Evolutionary conservation across 2,113 vertebrate species (phyloP).

Genomic region (Neomonachus schauinslandi): DNA sequence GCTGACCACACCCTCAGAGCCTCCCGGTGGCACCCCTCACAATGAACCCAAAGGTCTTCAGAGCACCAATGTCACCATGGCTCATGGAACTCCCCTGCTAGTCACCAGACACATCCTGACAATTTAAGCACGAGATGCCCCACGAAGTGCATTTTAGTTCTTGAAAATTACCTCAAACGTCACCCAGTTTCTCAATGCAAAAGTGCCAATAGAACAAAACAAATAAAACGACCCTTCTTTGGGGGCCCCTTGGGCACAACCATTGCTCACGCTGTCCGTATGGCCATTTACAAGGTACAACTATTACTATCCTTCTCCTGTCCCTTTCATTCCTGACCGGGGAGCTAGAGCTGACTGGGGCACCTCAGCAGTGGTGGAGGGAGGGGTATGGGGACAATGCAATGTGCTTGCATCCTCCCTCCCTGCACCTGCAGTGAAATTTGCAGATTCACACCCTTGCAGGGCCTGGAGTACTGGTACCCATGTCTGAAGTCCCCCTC

Average conservation of each 20-base stretch:
- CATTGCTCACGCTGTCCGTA: neutral
- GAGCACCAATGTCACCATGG: neutral
- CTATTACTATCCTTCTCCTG: accelerated
- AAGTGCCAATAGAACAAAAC: neutral
- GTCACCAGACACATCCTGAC: neutral
- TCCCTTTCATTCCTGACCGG: accelerated
- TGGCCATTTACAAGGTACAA: neutral
- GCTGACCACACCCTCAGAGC: neutral
- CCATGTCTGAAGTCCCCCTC: neutral
- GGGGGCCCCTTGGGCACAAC: neutral
- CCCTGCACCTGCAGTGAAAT: neutral
- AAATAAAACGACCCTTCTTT: neutral
- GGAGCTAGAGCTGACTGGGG: neutral
- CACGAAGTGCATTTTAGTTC: neutral
- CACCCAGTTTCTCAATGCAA: neutral
- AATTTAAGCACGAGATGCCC: neutral
- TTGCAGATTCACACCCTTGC: neutral
- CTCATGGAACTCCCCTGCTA: neutral
- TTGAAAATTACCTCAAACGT: neutral
- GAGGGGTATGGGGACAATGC: neutral
- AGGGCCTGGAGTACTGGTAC: neutral
- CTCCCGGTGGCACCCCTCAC: neutral
- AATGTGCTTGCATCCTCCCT: neutral
- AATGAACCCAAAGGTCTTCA: neutral
- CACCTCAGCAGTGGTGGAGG: neutral